Evolutionary conservation across 1,140 invertebrate species (phyloP), one percentile per base, ranked within the genome.

Genomic region (Aphaenogaster ashmeadi): DNA sequence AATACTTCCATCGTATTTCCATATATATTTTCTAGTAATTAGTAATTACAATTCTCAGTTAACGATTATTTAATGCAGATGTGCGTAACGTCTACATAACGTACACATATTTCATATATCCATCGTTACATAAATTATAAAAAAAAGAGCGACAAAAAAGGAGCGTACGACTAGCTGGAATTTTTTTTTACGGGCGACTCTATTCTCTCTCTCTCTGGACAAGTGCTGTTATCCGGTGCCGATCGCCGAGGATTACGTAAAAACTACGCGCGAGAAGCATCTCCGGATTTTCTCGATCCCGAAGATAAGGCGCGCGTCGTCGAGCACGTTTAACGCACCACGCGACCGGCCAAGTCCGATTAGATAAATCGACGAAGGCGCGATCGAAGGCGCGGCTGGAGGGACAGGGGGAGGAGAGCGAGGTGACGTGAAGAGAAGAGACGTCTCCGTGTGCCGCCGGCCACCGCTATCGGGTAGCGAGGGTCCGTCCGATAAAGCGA

Each of bases 401-500:
- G 7, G 41, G 5, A 69, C 0, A 27, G 27, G 33, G 13, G 4
- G 0, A 64, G 15, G 7, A 0, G 38, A 27, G 41, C 8, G 44
- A 36, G 8, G 52, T 13, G 41, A 52, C 2, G 60, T 5, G 47
- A 21, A 74, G 78, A 72, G 62, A 69, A 36, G 62, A 79, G 64
- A 54, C 54, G 58, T 62, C 64, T 52, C 64, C 79, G 27, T 47
- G 66, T 54, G 18, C 33, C 52, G 50, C 33, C 27, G 36, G 50
- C 33, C 13, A 21, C n/a, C 13, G 27, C 60, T 62, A 81, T 71
- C 52, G 64, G 27, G 60, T 27, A 62, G n/a, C 58, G 36, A 18
- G 33, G 44, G 47, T 27, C 27, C 27, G 11, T 13, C 36, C 69
- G 89, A 88, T 86, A 90, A 88, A 91, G 50, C 75, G 77, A 78